These are phyloP conservation scores for Cistogaster globosa DNA, from an alignment of 2,888 invertebrate genomes.

Conservation along the genomic window DNA sequence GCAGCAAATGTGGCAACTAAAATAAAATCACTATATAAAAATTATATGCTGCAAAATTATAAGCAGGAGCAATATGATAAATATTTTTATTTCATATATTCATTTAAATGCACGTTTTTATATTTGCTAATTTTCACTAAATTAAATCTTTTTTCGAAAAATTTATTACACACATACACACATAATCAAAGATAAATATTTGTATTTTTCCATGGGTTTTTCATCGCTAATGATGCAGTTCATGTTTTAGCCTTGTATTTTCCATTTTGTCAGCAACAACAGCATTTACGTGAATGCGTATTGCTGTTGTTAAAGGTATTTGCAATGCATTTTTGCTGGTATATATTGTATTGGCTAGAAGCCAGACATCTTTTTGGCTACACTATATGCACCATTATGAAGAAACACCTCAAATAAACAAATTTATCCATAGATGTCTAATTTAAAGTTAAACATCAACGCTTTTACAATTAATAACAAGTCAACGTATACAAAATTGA, in stretches of 20 bases:
- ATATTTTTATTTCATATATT: conserved; percentile 31
- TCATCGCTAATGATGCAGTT: conserved; percentile 71
- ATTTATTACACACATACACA: not conserved
- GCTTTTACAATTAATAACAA: conserved; percentile 69
- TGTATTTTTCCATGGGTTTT: conserved; percentile 69
- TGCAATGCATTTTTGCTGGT: conserved; percentile 28
- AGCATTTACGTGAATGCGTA: conserved; percentile 7
- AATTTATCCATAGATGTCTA: conserved; percentile 70
- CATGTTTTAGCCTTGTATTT: conserved; percentile 67
- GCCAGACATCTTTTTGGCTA: conserved; percentile 50
- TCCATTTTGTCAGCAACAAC: conserved; percentile 13
- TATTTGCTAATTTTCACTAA: conserved; percentile 57
- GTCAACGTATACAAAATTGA: conserved; percentile 33
- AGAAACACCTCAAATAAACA: conserved; percentile 58
- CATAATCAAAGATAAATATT: conserved; percentile 41
- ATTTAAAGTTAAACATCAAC: conserved; percentile 71
- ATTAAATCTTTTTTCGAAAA: conserved; percentile 24
- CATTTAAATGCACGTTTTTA: conserved; percentile 10
- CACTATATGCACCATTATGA: not conserved
- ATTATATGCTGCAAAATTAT: conserved; percentile 18
- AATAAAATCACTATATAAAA: conserved; percentile 55
- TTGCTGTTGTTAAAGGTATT: conserved; percentile 46
- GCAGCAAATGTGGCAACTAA: conserved; percentile 60
- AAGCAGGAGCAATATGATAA: conserved; percentile 8
- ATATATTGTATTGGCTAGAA: conserved; percentile 51